Base-by-base conservation (phyloP, 2,797 vertebrate genomes). In the Garrulus glandarius region DNA sequence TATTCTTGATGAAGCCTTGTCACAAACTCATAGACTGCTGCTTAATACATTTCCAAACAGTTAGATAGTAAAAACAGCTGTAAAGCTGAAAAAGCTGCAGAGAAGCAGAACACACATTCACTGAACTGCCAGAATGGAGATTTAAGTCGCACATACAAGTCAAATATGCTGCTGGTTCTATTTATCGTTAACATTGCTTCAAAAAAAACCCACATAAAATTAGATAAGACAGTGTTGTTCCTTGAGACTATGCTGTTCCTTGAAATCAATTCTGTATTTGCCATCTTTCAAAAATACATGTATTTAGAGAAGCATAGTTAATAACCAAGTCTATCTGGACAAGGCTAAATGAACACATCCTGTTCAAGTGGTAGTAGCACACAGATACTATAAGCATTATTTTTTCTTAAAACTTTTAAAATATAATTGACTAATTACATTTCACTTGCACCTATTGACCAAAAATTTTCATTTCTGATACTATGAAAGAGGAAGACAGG, bases 1-100 rank as follows among this genome's bases (percentile, higher is more conserved):
- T 92, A 96, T 55, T 95, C 69, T 83, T 91, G 82, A 96, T 94
- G 91, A 97, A 97, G 74, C 78, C 92, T 92, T 97, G 94, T 91
- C 95, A 97, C 84, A 95, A 95, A 94, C 89, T 93, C 95, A 96
- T 30, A 96, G 94, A 56, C 77, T 93, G 89, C 91, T 87, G 87
- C 67, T 96, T 96, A 95, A 96, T 92, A 95, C 69, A 92, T 91
- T 89, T 83, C 72, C 84, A 81, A 61, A 89, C 77, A 89, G 93
- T 96, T 87, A 71, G 76, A 93, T 85, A 85, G 71, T 83, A 95
- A 92, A 93, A 43, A 47, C 56, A 46, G 72, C 60, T 84, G 70
- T 92, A 91, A 95, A 92, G 78, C 24, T 89, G 87, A 96, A 63
- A 84, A 97, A 60, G 75, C 36, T 94, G 68, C 56, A 92, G 65